phyloP scores from a whole-genome alignment of 2,888 invertebrate species.

The Harmothoe impar region DNA sequence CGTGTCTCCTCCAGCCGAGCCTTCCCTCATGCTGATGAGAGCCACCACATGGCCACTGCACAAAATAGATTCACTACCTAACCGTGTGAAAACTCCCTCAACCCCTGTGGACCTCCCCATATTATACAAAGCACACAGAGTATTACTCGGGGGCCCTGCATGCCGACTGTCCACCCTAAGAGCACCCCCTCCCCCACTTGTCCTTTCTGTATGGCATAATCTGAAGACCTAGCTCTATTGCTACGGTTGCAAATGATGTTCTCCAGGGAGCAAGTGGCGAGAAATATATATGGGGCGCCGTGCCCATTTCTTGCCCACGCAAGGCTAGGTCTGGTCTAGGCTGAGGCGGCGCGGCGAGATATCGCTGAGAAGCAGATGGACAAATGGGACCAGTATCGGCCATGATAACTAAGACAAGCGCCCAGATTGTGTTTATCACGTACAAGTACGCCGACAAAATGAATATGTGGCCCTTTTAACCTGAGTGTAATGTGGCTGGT shows the following conservation, averaged over 20 bases:
- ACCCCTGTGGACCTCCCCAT: not conserved
- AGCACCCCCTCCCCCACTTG: not conserved
- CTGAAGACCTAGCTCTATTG: not conserved
- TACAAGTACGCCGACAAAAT: conserved; percentile 38
- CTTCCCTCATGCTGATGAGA: not conserved
- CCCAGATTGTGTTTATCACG: conserved; percentile 50
- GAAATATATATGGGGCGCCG: not conserved
- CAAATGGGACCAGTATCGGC: conserved; percentile 24
- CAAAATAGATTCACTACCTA: conserved; percentile 23
- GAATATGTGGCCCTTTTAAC: conserved; percentile 43
- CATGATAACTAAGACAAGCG: conserved; percentile 50
- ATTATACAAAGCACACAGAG: not conserved
- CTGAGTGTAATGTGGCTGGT: not conserved
- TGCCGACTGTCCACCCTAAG: too few species aligned
- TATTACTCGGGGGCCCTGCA: not conserved
- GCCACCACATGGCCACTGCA: not conserved
- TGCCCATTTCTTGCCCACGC: not conserved
- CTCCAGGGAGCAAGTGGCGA: not conserved
- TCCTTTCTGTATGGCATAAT: not conserved
- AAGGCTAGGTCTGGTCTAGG: not conserved
- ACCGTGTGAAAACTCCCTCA: not conserved
- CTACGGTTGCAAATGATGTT: conserved; percentile 44
- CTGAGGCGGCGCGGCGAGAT: not conserved
- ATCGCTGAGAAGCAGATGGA: conserved; percentile 34
- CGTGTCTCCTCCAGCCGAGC: conserved; percentile 1